Evolutionary conservation across 2,888 invertebrate genomes (phyloP), one percentile per base, ranked within the genome.

Genomic region (Malacosoma neustria): DNA sequence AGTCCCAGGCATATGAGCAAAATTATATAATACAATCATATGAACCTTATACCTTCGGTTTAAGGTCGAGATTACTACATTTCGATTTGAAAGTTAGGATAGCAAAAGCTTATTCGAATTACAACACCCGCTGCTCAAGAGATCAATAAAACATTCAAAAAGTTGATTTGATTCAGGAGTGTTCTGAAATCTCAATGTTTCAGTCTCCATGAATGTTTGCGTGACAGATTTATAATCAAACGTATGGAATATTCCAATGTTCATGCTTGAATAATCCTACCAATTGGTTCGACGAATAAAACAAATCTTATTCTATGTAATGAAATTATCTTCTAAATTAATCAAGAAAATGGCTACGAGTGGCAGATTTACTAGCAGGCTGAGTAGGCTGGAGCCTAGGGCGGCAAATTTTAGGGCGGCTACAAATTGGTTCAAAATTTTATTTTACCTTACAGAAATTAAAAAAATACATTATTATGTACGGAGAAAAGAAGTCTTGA

Each of bases 111-210:
- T 71, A 68, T 66, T 72, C 64, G 69, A 66, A 72, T 72, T 68
- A 71, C 67, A 67, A 55, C 56, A 51, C 59, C 53, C 50, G 48
- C 48, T 52, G 57, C 51, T 67, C 60, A 56, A 58, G 60, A 64
- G 61, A 61, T 67, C 72, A 71, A 73, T 72, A 72, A 61, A 67
- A 66, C 62, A 67, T 68, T 70, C 63, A 61, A 70, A 67, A 69
- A 70, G 64, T 66, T 61, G 66, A 67, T 71, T 69, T 69, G 64
- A 64, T 67, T 63, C 58, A 61, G 49, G 61, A 66, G 61, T 55
- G 53, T 42, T 43, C 15, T 9, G 34, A 22, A 22, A 22, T 22
- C 22, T 22, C 22, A 22, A 22, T 22, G 22, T 22, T 22, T 22
- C 9, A 22, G 22, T 22, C 22, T 9, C 2, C 5, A 22, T 22